Evolutionary conservation across 2,113 vertebrate species (phyloP).

Genomic region (Peromyscus californicus): DNA sequence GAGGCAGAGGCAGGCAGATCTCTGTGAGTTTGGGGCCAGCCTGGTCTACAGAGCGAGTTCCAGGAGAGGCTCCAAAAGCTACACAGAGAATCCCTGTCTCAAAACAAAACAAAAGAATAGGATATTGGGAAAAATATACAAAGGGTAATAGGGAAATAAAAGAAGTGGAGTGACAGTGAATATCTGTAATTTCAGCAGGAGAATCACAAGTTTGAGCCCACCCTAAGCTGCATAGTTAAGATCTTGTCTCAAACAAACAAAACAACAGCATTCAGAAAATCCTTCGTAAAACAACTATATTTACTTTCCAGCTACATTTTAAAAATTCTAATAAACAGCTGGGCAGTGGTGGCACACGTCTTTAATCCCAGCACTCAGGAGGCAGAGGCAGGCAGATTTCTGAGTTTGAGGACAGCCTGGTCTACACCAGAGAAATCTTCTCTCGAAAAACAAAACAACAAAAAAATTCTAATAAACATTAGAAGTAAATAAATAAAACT

Average conservation of each 20-base stretch:
- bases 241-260: neutral
- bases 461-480: neutral
- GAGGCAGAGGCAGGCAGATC: too few relatives aligned
- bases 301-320: neutral
- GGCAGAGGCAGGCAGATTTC: neutral
- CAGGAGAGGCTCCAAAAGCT: too few relatives aligned
- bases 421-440: neutral
- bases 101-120: neutral
- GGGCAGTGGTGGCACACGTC: neutral
- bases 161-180: neutral
- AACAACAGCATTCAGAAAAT: neutral
- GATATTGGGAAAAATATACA: conserved; percentile 6
- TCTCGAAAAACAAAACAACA: neutral
- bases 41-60: too few relatives aligned
- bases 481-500: neutral
- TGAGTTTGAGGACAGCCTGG: neutral
- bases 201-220: neutral
- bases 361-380: neutral
- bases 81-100: too few relatives aligned
- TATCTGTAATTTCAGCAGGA: neutral
- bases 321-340: neutral
- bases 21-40: too few relatives aligned
- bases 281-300: neutral
- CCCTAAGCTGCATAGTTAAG: neutral
- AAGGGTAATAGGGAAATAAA: conserved; percentile 28